phyloP scores from a whole-genome alignment of 2,797 vertebrate genomes.

The Eulemur rubriventer region DNA sequence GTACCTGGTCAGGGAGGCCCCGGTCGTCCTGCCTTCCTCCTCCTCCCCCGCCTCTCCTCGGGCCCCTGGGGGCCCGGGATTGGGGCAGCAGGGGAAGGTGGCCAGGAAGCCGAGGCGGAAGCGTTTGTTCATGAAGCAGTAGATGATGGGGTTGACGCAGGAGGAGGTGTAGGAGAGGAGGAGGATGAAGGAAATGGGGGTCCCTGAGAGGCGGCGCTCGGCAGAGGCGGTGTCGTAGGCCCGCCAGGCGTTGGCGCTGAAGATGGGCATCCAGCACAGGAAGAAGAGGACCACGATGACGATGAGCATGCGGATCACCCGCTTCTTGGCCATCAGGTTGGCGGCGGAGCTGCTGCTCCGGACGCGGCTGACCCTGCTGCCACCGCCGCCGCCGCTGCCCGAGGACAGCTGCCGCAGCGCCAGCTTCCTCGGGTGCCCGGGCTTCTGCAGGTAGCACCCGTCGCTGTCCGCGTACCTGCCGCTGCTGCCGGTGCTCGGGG shows the following conservation, averaged over 20 bases:
- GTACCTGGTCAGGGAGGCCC: slow-evolving; percentile 87
- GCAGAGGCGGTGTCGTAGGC: slow-evolving; percentile 92
- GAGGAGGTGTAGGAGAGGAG: slow-evolving; percentile 96
- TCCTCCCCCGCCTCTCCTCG: slow-evolving; percentile 81
- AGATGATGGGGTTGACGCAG: slow-evolving; percentile 98
- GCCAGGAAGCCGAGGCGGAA: slow-evolving; percentile 93
- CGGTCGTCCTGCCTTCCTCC: slow-evolving; percentile 87
- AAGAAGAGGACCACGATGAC: slow-evolving; percentile 98
- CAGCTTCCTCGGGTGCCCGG: slow-evolving; percentile 85
- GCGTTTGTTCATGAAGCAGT: slow-evolving; percentile 99
- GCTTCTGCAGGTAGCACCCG: slow-evolving; percentile 92
- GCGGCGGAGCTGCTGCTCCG: slow-evolving; percentile 90
- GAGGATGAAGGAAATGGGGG: slow-evolving; percentile 98
- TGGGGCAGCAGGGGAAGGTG: slow-evolving; percentile 91
- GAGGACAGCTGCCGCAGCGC: slow-evolving; percentile 82
- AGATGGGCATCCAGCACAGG: slow-evolving; percentile 97
- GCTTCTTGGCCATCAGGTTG: slow-evolving; percentile 96
- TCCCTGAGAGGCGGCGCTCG: slow-evolving; percentile 92
- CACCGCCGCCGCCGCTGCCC: slow-evolving; percentile 52
- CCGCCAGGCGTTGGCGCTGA: slow-evolving; percentile 96
- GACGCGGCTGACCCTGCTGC: slow-evolving; percentile 83
- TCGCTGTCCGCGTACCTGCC: slow-evolving; percentile 90
- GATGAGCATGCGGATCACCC: slow-evolving; percentile 97
- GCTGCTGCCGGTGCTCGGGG: slow-evolving; percentile 84
- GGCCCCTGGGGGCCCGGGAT: not conserved